A percentile compares a stretch with the other conserved stretches of the same genome.
Evolutionary conservation across 2,113 vertebrate species (phyloP).

Genomic region (Phainopepla nitens): DNA sequence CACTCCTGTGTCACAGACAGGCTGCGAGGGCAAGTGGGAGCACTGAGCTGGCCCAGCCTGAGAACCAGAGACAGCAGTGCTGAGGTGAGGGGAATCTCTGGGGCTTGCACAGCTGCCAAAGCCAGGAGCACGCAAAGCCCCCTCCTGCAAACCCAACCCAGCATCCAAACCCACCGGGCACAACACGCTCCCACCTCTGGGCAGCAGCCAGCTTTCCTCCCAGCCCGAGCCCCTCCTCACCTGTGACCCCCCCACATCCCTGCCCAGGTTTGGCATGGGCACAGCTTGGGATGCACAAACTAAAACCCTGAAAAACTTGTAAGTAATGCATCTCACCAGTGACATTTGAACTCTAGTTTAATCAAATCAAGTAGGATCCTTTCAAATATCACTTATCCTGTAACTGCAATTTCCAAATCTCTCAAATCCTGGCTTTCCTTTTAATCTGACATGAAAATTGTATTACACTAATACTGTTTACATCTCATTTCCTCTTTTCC

Average conservation of each 20-base stretch:
- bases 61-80: not conserved
- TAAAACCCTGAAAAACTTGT: slow-evolving; percentile 25
- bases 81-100: not conserved
- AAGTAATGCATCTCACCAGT: slow-evolving; percentile 55
- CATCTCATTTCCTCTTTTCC: slow-evolving; percentile 53
- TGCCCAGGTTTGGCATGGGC: not conserved
- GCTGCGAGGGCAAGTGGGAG: not conserved
- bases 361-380: slow-evolving; percentile 68
- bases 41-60: not conserved
- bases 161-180: not conserved
- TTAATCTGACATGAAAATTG: slow-evolving; percentile 72
- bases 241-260: not conserved
- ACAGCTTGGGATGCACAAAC: not conserved
- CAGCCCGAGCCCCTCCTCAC: not conserved
- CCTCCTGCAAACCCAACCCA: not conserved
- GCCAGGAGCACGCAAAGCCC: too few relatives aligned
- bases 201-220: not conserved
- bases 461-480: slow-evolving; percentile 69
- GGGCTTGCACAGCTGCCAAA: not conserved
- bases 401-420: slow-evolving; percentile 71
- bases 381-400: slow-evolving; percentile 69
- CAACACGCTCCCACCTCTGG: accelerated
- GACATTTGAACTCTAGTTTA: slow-evolving; percentile 70
- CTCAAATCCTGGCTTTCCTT: slow-evolving; percentile 72
- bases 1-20: not conserved